These are phyloP conservation scores for Bolborhynchus lineola DNA, from an alignment of 2,113 vertebrate species.

Conservation along the genomic window DNA sequence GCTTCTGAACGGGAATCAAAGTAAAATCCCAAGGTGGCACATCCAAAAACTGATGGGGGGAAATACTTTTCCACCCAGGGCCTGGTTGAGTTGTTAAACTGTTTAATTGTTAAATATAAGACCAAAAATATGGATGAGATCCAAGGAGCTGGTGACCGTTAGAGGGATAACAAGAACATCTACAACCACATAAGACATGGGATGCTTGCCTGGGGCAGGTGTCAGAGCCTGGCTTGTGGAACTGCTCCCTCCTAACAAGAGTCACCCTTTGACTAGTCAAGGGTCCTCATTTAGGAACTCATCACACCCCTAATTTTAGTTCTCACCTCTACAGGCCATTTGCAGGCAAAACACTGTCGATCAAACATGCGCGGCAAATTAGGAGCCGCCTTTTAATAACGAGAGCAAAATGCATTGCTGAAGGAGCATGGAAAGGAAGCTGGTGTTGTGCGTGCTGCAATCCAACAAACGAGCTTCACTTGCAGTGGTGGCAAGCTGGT, in stretches of 20 bases:
- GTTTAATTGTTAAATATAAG: background rate
- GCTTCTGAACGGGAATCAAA: background rate
- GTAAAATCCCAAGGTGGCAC: background rate
- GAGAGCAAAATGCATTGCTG: background rate
- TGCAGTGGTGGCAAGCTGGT: slow-evolving; percentile 15
- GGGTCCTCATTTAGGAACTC: slow-evolving; percentile 24
- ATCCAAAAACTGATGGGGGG: background rate
- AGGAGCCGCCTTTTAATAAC: slow-evolving; percentile 1
- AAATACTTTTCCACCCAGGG: background rate
- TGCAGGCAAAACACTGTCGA: background rate
- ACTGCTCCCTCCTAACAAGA: background rate
- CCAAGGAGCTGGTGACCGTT: background rate
- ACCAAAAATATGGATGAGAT: background rate
- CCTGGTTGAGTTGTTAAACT: background rate
- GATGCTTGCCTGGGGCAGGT: background rate
- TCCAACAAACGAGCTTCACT: background rate
- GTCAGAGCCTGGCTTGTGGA: background rate
- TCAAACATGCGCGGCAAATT: background rate
- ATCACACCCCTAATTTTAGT: slow-evolving; percentile 17
- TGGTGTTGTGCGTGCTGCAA: background rate
- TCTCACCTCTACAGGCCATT: background rate
- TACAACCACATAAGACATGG: background rate
- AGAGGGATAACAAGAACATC: background rate
- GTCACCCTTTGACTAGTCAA: background rate
- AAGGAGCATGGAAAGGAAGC: slow-evolving; percentile 25